These are phyloP conservation scores for Clostera curtula DNA, from an alignment of 2,888 invertebrate species.

Conservation along the genomic window DNA sequence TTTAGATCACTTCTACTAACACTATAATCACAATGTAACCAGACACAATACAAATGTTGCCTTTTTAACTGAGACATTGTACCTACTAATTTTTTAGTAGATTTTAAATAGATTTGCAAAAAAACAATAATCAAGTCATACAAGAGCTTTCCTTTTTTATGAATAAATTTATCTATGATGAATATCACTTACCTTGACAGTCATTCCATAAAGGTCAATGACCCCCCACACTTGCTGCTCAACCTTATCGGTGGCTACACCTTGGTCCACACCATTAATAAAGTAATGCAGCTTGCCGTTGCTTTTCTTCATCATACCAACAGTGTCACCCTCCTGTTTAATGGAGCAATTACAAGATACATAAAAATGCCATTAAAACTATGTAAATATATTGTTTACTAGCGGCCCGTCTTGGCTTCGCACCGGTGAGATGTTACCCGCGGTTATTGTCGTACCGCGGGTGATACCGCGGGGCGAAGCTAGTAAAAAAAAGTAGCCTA, in stretches of 20 bases:
- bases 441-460: no score
- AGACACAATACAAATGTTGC: no score
- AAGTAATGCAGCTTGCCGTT: slow-evolving; percentile 93
- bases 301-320: slow-evolving; percentile 91
- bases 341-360: slow-evolving; percentile 3
- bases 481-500: no score
- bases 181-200: slow-evolving; percentile 72
- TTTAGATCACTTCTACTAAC: no score
- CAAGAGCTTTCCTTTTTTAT: not conserved
- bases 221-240: slow-evolving; percentile 93
- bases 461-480: no score
- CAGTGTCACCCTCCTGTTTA: slow-evolving; percentile 87
- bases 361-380: no score
- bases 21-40: no score
- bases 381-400: no score
- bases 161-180: not conserved
- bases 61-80: no score
- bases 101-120: not conserved
- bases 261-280: slow-evolving; percentile 95
- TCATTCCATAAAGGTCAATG: slow-evolving; percentile 96
- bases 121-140: not conserved
- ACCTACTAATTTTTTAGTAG: not conserved
- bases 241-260: slow-evolving; percentile 89
- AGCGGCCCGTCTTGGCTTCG: no score
- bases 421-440: no score